These are phyloP conservation scores for Myrmecophaga tridactyla DNA, from an alignment of 2,113 vertebrate genomes.

Conservation along the genomic window DNA sequence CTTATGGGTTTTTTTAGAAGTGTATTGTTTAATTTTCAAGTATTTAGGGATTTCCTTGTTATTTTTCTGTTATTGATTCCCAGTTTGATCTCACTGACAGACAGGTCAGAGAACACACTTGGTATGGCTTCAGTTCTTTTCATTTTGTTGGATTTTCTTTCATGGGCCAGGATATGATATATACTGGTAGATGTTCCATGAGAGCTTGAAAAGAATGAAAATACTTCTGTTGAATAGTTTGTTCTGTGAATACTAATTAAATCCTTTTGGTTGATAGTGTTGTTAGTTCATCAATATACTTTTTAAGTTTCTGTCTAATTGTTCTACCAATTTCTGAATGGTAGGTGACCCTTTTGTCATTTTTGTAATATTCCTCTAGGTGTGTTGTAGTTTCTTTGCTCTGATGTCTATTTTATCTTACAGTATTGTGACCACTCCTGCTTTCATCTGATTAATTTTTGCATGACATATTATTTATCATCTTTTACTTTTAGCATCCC, in stretches of 20 bases:
- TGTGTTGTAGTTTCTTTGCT: neutral
- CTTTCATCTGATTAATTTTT: neutral
- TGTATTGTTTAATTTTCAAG: neutral
- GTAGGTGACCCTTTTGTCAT: neutral
- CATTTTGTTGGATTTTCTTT: neutral
- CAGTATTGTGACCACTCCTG: neutral
- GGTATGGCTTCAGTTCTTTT: neutral
- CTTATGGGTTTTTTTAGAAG: neutral
- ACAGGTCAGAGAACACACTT: neutral
- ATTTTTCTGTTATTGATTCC: neutral
- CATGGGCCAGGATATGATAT: neutral
- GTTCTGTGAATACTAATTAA: neutral
- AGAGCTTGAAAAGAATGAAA: no score
- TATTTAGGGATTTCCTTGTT: neutral
- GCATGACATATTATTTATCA: neutral
- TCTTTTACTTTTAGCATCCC: neutral
- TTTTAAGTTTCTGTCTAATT: neutral
- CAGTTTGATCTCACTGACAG: neutral
- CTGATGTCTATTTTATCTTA: neutral
- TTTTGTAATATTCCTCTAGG: neutral
- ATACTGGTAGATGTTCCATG: no score
- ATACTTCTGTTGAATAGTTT: no score
- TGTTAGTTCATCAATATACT: neutral
- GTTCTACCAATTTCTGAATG: neutral
- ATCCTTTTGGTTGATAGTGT: neutral